Conservation (phyloP, 2,888 invertebrate species). For the Caenorhabditis sp. region DNA sequence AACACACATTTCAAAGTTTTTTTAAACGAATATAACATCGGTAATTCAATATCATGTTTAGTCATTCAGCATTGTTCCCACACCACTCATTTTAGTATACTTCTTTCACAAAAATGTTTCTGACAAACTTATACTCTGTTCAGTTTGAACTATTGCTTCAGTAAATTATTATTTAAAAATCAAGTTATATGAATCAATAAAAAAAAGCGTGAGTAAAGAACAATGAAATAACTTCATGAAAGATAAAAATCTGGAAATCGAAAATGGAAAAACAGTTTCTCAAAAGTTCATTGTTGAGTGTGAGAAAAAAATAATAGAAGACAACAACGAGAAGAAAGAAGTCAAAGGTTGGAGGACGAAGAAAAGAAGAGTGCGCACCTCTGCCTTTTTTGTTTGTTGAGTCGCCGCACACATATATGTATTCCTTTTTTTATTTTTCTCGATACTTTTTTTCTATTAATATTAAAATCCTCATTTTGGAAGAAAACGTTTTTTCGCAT, state of each 20-base stretch:
- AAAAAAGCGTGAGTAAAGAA: not conserved
- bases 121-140: too few species aligned
- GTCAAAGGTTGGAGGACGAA: not conserved
- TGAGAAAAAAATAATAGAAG: not conserved
- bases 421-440: not conserved
- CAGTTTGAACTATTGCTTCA: too few species aligned
- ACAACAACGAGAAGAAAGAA: not conserved
- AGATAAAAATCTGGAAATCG: not conserved
- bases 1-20: too few species aligned
- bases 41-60: too few species aligned
- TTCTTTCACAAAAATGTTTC: too few species aligned
- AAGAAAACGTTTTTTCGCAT: too few species aligned
- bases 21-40: too few species aligned
- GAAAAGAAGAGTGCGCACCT: slow-evolving; percentile 1
- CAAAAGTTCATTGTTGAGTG: not conserved
- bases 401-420: not conserved
- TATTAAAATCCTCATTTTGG: too few species aligned
- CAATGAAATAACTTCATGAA: not conserved
- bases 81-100: too few species aligned
- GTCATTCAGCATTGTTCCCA: too few species aligned
- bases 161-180: too few species aligned
- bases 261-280: not conserved
- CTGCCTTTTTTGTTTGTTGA: not conserved
- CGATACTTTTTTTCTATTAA: not conserved
- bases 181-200: not conserved